Evolutionary conservation across 2,113 vertebrate species (phyloP).

Genomic region (Spermophilus dauricus): DNA sequence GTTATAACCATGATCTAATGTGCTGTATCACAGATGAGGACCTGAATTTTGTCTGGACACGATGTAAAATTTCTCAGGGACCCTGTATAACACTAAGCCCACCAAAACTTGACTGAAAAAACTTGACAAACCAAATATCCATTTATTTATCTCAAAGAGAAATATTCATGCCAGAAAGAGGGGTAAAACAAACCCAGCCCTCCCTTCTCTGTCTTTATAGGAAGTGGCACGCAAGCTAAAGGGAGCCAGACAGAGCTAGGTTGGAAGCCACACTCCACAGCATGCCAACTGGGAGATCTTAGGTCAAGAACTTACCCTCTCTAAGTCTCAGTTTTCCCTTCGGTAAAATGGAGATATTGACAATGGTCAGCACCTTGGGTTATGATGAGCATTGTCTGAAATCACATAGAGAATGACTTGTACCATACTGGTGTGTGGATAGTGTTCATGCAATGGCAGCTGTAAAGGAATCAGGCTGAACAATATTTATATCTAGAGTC

Average conservation of each 20-base stretch:
- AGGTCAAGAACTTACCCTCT: neutral
- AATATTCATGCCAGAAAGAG: neutral
- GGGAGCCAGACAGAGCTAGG: neutral
- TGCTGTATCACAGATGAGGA: neutral
- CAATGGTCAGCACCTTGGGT: neutral
- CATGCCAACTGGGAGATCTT: neutral
- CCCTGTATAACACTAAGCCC: neutral
- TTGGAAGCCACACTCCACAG: neutral
- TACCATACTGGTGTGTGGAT: neutral
- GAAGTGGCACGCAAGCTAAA: neutral
- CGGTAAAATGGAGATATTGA: neutral
- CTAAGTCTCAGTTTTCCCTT: neutral
- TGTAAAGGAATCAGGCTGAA: neutral
- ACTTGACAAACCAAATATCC: no score
- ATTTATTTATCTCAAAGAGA: neutral
- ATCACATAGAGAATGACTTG: neutral
- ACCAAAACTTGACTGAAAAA: neutral
- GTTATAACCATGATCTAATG: neutral
- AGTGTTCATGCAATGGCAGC: neutral
- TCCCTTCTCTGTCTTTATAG: neutral
- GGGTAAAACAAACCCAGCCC: accelerated
- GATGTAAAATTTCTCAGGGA: neutral
- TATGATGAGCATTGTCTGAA: neutral
- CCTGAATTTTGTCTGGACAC: neutral
- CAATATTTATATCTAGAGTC: neutral